A percentile compares a stretch with the other conserved stretches of the same genome.
These are phyloP conservation scores for Sapayoa aenigma DNA, from an alignment of 2,113 vertebrate species.

Conservation along the genomic window DNA sequence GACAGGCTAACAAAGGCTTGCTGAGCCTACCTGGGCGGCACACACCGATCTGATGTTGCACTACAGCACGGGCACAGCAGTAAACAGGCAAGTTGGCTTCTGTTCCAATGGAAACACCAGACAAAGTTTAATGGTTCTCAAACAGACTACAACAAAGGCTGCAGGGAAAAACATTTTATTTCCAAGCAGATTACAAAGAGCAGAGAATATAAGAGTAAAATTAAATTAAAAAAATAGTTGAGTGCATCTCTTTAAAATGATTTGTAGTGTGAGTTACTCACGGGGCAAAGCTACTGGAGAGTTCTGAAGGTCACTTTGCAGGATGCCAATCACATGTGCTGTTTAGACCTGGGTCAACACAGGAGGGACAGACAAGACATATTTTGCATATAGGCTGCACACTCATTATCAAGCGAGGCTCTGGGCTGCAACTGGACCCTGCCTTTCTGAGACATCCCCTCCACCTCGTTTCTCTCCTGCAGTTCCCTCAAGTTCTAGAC, in stretches of 20 bases:
- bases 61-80: neutral
- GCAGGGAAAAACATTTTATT: conserved; percentile 72
- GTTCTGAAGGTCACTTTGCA: conserved; percentile 70
- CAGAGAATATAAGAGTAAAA: conserved; percentile 71
- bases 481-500: conserved; percentile 8
- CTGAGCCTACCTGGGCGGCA: neutral
- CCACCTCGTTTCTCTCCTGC: conserved; percentile 3
- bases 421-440: conserved; percentile 54
- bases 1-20: neutral
- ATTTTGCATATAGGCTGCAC: conserved; percentile 67
- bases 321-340: conserved; percentile 67
- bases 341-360: conserved; percentile 59
- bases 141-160: conserved; percentile 64
- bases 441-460: conserved; percentile 21
- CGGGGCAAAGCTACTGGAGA: conserved; percentile 68
- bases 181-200: conserved; percentile 72
- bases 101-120: conserved; percentile 11
- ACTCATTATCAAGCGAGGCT: conserved; percentile 57
- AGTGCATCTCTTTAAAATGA: conserved; percentile 70
- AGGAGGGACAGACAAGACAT: conserved; percentile 58
- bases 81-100: neutral
- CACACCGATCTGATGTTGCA: neutral
- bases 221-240: conserved; percentile 73
- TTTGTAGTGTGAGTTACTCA: conserved; percentile 69
- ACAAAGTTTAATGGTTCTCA: conserved; percentile 35